Evolutionary conservation across 2,113 vertebrate species (phyloP).

Genomic region (Micronycteris hirsuta): DNA sequence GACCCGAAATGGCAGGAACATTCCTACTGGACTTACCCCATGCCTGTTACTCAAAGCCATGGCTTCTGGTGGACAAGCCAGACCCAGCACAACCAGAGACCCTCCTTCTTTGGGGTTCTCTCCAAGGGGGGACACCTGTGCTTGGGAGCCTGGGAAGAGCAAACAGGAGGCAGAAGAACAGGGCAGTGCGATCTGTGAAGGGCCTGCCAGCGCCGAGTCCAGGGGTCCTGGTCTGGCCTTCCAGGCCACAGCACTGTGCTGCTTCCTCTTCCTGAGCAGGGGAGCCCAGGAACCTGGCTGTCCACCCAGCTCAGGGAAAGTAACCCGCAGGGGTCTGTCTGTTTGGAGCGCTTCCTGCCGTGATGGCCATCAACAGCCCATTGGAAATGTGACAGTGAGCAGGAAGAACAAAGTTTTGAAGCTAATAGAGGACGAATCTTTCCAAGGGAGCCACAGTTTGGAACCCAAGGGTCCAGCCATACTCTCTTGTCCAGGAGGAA

Average conservation of each 20-base stretch:
- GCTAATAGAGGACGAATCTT: background rate
- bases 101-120: background rate
- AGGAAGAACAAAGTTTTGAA: fast-evolving
- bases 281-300: fast-evolving
- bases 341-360: fast-evolving
- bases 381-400: fast-evolving
- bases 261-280: background rate
- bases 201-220: too few relatives aligned
- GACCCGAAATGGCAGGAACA: too few relatives aligned
- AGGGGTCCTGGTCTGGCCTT: background rate
- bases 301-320: background rate
- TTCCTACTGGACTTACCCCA: background rate
- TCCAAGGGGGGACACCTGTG: too few relatives aligned
- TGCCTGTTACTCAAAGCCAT: background rate
- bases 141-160: background rate
- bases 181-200: background rate
- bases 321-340: background rate
- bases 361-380: fast-evolving
- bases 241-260: too few relatives aligned
- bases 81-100: background rate
- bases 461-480: background rate
- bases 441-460: background rate
- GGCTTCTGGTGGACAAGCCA: background rate
- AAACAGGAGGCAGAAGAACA: background rate
- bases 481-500: background rate